A percentile compares a stretch with the other conserved stretches of the same genome.
Conservation (phyloP, 35 echinoderm and acorn worm genomes). For the Anneissia japonica region DNA sequence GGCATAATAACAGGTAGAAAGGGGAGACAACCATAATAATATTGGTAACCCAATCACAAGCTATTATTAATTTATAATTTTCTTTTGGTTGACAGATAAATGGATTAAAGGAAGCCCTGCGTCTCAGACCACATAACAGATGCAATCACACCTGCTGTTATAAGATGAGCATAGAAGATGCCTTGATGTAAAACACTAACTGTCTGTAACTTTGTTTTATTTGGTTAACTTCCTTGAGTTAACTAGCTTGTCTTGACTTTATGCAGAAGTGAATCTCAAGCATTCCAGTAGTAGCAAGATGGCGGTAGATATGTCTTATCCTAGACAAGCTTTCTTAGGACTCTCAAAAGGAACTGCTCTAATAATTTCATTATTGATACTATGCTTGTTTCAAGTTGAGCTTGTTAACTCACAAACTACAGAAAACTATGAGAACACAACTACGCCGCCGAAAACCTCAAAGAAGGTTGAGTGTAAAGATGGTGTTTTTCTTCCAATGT, state of each 20-base stretch:
- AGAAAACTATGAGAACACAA: neutral
- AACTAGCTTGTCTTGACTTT: neutral
- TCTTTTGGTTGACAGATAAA: neutral
- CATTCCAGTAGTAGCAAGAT: neutral
- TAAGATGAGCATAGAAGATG: neutral
- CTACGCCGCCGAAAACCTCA: neutral
- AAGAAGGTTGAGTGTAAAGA: slow-evolving; percentile 22
- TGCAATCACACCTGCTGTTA: neutral
- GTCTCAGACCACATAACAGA: neutral
- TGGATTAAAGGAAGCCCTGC: neutral
- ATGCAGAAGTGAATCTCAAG: neutral
- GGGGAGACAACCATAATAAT: neutral
- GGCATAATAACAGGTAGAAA: neutral
- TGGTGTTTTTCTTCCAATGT: slow-evolving; percentile 67
- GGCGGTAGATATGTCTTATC: neutral
- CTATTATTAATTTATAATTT: neutral
- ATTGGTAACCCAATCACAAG: neutral
- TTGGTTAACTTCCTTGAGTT: too few species aligned
- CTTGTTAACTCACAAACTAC: neutral
- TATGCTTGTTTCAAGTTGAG: neutral
- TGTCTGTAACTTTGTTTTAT: too few species aligned
- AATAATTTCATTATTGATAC: neutral
- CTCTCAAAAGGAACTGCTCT: neutral
- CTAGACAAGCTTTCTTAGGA: neutral
- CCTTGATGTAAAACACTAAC: neutral